Conservation (phyloP, 2,797 vertebrate species). For the Urophycis tenuis region DNA sequence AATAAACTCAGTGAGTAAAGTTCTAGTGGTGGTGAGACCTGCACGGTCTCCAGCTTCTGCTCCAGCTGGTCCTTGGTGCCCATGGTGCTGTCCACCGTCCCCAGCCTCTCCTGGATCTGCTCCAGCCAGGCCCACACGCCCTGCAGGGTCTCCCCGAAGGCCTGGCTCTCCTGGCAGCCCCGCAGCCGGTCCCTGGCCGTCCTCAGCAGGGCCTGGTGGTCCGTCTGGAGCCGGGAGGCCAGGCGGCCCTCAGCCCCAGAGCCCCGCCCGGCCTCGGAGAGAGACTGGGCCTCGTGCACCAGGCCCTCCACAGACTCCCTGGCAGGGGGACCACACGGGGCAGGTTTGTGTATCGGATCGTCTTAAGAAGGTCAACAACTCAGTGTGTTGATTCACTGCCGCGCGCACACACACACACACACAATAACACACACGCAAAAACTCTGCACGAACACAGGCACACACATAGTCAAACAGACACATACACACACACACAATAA, state of each 20-base stretch:
- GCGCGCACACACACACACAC: background rate
- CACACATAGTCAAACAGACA: conserved; percentile 6
- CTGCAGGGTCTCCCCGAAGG: conserved; percentile 83
- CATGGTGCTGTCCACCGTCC: conserved; percentile 77
- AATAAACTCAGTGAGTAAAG: too few relatives aligned
- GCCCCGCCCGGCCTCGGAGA: conserved; percentile 78
- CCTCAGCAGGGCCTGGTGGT: conserved; percentile 81
- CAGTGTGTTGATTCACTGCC: background rate
- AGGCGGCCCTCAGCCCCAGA: conserved; percentile 75
- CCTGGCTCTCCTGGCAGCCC: conserved; percentile 84
- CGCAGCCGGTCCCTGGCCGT: conserved; percentile 76
- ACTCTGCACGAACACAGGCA: too few relatives aligned
- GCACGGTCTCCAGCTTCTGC: conserved; percentile 77
- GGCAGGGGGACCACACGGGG: conserved; percentile 18
- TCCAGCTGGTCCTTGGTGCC: conserved; percentile 85
- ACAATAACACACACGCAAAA: background rate
- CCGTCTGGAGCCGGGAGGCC: conserved; percentile 77
- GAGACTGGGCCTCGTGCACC: conserved; percentile 77
- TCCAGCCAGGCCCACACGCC: conserved; percentile 85
- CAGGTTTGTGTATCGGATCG: conserved; percentile 6
- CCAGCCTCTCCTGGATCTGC: conserved; percentile 79
- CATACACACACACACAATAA: conserved; percentile 16
- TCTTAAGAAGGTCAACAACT: background rate
- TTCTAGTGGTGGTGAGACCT: conserved; percentile 72
- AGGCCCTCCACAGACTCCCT: conserved; percentile 87